phyloP scores from a whole-genome alignment of 2,797 vertebrate species.

The Chromis chromis region DNA sequence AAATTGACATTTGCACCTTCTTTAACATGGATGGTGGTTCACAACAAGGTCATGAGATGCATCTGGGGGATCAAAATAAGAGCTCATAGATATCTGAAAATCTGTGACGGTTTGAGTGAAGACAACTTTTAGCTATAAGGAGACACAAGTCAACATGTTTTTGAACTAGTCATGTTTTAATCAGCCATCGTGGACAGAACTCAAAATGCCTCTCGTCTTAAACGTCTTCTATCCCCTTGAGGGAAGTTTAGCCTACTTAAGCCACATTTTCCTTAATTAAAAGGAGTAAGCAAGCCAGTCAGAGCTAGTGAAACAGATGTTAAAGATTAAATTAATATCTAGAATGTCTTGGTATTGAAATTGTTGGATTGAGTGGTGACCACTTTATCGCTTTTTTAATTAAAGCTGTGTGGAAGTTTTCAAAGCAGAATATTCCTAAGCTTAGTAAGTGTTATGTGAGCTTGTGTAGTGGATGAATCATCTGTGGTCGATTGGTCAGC shows the following conservation, averaged over 20 bases:
- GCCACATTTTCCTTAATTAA: too few relatives aligned
- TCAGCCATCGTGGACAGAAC: constrained; percentile 10
- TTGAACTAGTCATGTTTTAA: neutral
- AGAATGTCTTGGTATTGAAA: neutral
- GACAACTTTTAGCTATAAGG: neutral
- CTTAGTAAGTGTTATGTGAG: neutral
- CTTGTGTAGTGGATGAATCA: neutral
- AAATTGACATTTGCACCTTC: neutral
- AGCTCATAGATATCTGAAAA: neutral
- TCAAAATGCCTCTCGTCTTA: constrained; percentile 14
- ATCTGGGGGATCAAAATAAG: neutral
- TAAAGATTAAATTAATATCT: neutral
- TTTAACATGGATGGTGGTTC: neutral
- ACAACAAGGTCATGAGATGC: neutral
- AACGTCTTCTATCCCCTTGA: constrained; percentile 16
- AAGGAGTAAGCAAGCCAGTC: neutral
- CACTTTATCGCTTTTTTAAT: neutral
- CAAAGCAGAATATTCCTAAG: neutral
- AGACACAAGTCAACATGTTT: neutral
- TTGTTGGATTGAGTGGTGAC: neutral
- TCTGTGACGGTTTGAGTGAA: neutral
- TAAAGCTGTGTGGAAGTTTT: neutral
- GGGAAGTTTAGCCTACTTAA: neutral
- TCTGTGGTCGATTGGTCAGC: neutral
- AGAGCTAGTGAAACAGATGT: neutral